Conservation (phyloP, 1,140 invertebrate species). For the Bursaphelenchus mucronatus region DNA sequence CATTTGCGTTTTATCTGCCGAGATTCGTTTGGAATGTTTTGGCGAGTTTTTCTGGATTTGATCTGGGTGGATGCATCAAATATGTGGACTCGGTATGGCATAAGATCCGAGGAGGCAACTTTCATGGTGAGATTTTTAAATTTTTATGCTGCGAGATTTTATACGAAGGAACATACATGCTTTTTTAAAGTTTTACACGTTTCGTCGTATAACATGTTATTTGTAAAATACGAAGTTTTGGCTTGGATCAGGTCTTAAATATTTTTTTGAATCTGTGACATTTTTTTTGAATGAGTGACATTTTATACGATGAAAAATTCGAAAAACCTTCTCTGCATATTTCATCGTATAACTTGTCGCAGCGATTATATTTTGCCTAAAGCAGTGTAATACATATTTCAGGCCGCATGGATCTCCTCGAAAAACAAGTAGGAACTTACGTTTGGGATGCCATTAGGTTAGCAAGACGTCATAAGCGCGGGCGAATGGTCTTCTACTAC, state of each 20-base stretch:
- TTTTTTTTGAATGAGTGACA: too few species aligned
- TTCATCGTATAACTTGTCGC: slow-evolving; percentile 6
- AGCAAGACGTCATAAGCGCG: slow-evolving; percentile 42
- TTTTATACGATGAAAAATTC: too few species aligned
- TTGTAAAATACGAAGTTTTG: too few species aligned
- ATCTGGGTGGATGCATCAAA: slow-evolving; percentile 45
- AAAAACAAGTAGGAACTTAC: slow-evolving; percentile 51
- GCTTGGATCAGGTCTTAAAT: too few species aligned
- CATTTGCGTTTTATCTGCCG: slow-evolving; percentile 55
- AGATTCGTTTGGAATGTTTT: slow-evolving; percentile 54
- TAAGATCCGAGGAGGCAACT: slow-evolving; percentile 29
- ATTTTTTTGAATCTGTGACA: too few species aligned
- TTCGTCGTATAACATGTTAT: too few species aligned
- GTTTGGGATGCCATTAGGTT: slow-evolving; percentile 58
- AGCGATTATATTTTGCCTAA: not conserved
- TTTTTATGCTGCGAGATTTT: not conserved
- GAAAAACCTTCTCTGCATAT: not conserved
- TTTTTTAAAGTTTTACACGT: too few species aligned
- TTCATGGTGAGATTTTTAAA: slow-evolving; percentile 23
- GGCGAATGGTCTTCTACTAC: slow-evolving; percentile 50
- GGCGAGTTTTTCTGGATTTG: slow-evolving; percentile 52
- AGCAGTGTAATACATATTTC: slow-evolving; percentile 1
- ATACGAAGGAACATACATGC: too few species aligned
- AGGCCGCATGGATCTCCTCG: slow-evolving; percentile 51
- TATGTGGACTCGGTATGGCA: slow-evolving; percentile 52